These are phyloP conservation scores for Nothocercus julius DNA, from an alignment of 2,113 vertebrate genomes.

Conservation along the genomic window DNA sequence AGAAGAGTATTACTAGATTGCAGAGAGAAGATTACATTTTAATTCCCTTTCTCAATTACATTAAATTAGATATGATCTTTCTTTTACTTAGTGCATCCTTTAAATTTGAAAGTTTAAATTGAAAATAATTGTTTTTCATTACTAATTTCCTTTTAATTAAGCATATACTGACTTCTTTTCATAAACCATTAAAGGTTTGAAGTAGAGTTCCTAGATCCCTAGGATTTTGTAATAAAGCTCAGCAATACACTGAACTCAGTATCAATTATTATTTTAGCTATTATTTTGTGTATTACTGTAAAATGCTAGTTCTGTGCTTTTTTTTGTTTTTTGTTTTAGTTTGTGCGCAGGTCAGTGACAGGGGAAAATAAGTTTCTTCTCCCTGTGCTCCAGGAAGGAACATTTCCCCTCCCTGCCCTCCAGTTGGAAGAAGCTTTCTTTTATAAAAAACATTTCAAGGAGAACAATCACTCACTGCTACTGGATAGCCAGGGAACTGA, in stretches of 20 bases:
- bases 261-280: neutral
- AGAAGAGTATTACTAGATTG: neutral
- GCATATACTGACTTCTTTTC: neutral
- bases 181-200: neutral
- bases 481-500: neutral
- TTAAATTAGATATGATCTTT: slow-evolving; percentile 54
- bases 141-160: slow-evolving; percentile 47
- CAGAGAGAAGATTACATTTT: slow-evolving; percentile 26
- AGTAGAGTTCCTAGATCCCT: neutral
- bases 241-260: neutral
- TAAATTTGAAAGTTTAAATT: slow-evolving; percentile 45
- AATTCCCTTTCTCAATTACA: slow-evolving; percentile 46
- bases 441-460: neutral
- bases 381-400: neutral
- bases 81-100: slow-evolving; percentile 31
- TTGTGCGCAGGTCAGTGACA: neutral
- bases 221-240: neutral
- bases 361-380: neutral
- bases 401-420: neutral
- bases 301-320: neutral
- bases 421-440: neutral
- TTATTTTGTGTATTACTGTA: neutral
- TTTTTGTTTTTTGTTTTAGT: neutral
- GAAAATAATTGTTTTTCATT: slow-evolving; percentile 6
- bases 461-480: neutral